phyloP scores from a whole-genome alignment of 2,113 vertebrate species.

The Bos taurus region DNA sequence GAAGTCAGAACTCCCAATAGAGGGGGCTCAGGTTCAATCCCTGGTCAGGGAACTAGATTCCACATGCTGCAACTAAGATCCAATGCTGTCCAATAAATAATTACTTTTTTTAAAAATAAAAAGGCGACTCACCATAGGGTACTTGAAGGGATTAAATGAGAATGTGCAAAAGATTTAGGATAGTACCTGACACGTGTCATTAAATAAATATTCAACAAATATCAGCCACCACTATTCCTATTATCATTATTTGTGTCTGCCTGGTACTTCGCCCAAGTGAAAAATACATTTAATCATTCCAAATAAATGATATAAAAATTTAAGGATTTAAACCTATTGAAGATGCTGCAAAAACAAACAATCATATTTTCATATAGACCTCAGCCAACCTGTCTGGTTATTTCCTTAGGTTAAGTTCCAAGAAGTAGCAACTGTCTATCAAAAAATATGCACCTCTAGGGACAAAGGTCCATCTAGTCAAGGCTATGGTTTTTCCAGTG shows the following conservation, averaged over 20 bases:
- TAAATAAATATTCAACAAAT: not conserved
- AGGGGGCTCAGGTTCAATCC: not conserved
- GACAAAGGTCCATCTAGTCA: no score
- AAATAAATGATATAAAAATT: not conserved
- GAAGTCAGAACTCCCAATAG: not conserved
- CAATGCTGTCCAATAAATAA: not conserved
- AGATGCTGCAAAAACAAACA: not conserved
- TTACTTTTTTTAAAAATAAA: not conserved
- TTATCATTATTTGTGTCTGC: not conserved
- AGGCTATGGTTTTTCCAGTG: no score
- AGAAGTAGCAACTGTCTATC: not conserved
- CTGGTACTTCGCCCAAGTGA: not conserved
- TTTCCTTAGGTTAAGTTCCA: not conserved
- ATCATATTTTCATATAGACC: not conserved
- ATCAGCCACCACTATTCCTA: no score
- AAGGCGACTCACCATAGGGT: not conserved
- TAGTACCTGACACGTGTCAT: not conserved
- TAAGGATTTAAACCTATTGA: not conserved
- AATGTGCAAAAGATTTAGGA: not conserved
- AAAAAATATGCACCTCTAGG: not conserved
- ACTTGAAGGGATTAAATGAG: not conserved
- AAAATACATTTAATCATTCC: not conserved
- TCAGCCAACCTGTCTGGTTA: not conserved
- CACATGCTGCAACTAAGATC: not conserved
- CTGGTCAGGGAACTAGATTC: not conserved